Conservation (phyloP, 2,113 vertebrate species). For the Mionectes macconnelli region DNA sequence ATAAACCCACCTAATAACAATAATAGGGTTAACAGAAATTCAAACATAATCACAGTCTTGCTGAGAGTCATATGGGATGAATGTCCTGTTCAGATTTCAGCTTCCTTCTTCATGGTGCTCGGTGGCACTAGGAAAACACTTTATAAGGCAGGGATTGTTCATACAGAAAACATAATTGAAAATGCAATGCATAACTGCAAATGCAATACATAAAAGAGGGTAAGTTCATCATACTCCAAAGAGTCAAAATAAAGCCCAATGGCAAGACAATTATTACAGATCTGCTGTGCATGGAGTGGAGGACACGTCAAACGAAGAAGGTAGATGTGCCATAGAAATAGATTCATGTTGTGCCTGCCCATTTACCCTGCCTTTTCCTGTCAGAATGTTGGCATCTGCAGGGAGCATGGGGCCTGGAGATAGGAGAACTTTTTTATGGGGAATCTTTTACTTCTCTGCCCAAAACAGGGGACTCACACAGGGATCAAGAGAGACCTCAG, state of each 20-base stretch:
- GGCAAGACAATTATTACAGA: background rate
- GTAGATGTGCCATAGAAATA: accelerated
- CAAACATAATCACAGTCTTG: background rate
- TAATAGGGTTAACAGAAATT: background rate
- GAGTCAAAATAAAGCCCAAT: background rate
- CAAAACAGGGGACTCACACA: background rate
- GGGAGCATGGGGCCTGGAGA: background rate
- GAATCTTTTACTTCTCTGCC: background rate
- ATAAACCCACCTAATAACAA: background rate
- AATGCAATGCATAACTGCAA: background rate
- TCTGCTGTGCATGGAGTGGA: background rate
- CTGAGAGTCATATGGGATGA: background rate
- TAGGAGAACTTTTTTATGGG: background rate
- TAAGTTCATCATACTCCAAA: background rate
- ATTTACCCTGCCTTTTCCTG: background rate
- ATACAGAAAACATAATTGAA: background rate
- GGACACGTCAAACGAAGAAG: background rate
- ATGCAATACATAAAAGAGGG: background rate
- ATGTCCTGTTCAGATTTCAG: background rate
- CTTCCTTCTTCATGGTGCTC: background rate
- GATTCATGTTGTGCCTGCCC: accelerated
- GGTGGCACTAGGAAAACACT: background rate
- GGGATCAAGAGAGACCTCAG: background rate
- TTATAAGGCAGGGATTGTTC: background rate
- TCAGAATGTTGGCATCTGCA: background rate